Conservation (phyloP, 37 sponge, comb jelly and placozoan genomes). For the Cladorhizidae sp. region DNA sequence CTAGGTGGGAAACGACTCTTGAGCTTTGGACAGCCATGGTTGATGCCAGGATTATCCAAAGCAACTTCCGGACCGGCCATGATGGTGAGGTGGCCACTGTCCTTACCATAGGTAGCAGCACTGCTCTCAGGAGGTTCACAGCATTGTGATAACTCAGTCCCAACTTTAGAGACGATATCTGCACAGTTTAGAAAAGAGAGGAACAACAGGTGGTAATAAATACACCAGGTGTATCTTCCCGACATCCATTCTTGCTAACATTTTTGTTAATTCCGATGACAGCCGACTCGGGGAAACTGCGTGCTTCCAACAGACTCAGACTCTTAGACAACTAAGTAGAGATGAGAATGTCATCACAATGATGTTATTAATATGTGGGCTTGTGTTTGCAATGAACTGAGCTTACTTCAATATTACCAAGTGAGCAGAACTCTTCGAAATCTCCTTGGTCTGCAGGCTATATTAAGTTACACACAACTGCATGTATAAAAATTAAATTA, state of each 20-base stretch:
- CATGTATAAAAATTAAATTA: too few relatives aligned
- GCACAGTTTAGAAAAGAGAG: background rate
- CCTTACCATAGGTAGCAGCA: background rate
- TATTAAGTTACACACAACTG: background rate
- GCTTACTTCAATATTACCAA: background rate
- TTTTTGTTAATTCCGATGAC: background rate
- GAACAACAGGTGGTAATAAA: background rate
- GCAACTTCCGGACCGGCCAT: too few relatives aligned
- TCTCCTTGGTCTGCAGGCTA: constrained; percentile 4
- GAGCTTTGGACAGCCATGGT: too few relatives aligned
- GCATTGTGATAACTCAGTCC: constrained; percentile 4
- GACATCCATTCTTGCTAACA: background rate
- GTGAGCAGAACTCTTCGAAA: background rate
- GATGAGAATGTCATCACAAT: too few relatives aligned
- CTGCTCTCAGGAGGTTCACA: background rate
- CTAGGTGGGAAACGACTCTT: too few relatives aligned
- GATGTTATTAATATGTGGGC: too few relatives aligned
- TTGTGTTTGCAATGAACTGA: background rate
- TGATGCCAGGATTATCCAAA: too few relatives aligned
- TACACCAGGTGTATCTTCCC: background rate
- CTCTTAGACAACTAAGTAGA: background rate
- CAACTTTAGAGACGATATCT: background rate
- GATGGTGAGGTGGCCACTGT: too few relatives aligned
- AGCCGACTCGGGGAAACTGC: background rate
- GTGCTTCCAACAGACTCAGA: background rate